A percentile compares a stretch with the other conserved stretches of the same genome.
These are phyloP conservation scores for Mimachlamys varia DNA, from an alignment of 2,888 invertebrate species.

Conservation along the genomic window DNA sequence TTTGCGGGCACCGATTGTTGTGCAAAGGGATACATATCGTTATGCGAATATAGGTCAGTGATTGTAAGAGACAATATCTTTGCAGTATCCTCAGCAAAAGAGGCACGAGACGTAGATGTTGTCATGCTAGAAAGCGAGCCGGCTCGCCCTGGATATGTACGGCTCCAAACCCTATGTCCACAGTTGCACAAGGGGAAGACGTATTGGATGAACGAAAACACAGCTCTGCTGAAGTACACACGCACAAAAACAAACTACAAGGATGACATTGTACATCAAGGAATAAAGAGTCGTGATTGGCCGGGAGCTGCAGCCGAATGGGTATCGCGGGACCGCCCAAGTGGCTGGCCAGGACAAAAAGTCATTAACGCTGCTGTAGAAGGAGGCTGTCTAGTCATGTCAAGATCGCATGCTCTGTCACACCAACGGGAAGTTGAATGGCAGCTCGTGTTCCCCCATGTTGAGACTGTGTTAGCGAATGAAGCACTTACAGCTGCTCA, in stretches of 20 bases:
- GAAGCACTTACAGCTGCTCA: slow-evolving; percentile 38
- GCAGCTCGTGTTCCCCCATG: slow-evolving; percentile 45
- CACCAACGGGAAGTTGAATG: slow-evolving; percentile 40
- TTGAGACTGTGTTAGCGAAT: slow-evolving; percentile 39
- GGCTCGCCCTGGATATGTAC: neutral
- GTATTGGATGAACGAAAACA: neutral
- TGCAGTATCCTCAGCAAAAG: neutral
- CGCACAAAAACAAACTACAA: neutral
- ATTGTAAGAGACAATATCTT: neutral
- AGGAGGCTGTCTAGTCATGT: slow-evolving; percentile 50
- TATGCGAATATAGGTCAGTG: neutral
- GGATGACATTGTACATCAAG: neutral
- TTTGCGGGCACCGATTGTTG: neutral
- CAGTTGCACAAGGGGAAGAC: neutral
- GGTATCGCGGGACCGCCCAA: slow-evolving; percentile 49
- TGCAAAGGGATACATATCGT: neutral
- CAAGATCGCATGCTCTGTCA: slow-evolving; percentile 51
- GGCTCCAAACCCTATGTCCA: neutral
- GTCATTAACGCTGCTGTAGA: slow-evolving; percentile 45
- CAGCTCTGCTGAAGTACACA: neutral
- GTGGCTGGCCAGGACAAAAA: slow-evolving; percentile 54
- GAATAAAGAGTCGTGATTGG: slow-evolving; percentile 50
- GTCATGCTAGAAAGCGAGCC: neutral
- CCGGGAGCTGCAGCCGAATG: slow-evolving; percentile 52
- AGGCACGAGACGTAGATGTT: neutral